Percentiles rank a stretch among this genome's conserved stretches.
These are phyloP conservation scores for Brevimyrus niger DNA, from an alignment of 2,113 vertebrate species.

Conservation along the genomic window DNA sequence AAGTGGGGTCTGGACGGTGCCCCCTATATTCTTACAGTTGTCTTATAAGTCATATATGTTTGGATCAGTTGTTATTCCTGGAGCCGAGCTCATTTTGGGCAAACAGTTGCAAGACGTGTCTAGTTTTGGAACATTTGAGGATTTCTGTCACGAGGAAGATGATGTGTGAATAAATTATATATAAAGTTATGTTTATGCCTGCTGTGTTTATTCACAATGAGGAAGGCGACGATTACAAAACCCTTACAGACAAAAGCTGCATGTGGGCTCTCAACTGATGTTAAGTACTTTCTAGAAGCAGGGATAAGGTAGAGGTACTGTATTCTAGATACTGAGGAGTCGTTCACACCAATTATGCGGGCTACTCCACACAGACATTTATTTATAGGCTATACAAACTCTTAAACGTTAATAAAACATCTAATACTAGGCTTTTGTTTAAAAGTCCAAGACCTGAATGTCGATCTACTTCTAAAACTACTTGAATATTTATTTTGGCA, in stretches of 20 bases:
- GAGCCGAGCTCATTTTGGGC: background rate
- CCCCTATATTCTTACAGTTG: background rate
- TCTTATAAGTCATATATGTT: background rate
- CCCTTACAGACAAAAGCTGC: background rate
- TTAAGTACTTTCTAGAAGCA: background rate
- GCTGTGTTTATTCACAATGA: background rate
- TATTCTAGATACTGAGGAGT: background rate
- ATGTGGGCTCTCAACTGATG: background rate
- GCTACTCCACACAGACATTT: background rate
- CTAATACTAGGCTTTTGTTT: background rate
- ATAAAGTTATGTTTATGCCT: background rate
- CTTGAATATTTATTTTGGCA: background rate
- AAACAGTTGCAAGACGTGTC: background rate
- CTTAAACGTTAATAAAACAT: background rate
- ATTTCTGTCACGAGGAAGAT: background rate
- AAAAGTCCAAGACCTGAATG: background rate
- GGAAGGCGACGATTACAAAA: background rate
- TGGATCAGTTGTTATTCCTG: background rate
- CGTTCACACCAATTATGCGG: background rate
- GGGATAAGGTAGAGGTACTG: background rate
- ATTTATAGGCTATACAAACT: background rate
- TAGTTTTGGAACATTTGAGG: background rate
- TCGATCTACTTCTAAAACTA: background rate
- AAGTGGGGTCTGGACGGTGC: background rate
- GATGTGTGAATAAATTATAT: conserved; percentile 7